A percentile compares a stretch with the other conserved stretches of the same genome.
Conservation (phyloP, 2,888 invertebrate species). For the Leistus spinibarbis region DNA sequence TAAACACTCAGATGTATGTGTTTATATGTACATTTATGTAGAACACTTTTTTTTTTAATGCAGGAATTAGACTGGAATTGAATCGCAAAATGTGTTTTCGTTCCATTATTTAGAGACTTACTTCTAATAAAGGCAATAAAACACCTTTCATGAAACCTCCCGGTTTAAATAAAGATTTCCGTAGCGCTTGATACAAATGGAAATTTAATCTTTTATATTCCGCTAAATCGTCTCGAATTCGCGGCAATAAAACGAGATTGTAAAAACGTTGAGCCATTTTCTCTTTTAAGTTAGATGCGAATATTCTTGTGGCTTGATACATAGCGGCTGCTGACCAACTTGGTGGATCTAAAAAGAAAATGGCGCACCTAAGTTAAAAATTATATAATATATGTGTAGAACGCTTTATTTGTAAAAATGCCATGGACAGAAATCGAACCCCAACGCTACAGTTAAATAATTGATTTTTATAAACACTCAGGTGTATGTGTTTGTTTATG, state of each 20-base stretch:
- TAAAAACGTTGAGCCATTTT: slow-evolving; percentile 96
- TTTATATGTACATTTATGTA: no score
- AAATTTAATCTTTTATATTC: slow-evolving; percentile 96
- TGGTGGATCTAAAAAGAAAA: slow-evolving; percentile 73
- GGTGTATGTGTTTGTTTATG: no score
- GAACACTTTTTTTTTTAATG: no score
- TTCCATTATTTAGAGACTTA: slow-evolving; percentile 51
- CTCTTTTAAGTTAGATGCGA: slow-evolving; percentile 95
- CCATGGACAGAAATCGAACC: no score
- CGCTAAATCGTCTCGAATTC: slow-evolving; percentile 91
- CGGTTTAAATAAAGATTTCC: slow-evolving; percentile 94
- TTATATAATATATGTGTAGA: no score
- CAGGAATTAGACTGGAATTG: background rate
- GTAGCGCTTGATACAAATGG: slow-evolving; percentile 92
- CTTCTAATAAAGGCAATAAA: slow-evolving; percentile 72
- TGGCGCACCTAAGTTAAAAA: no score
- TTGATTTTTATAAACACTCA: no score
- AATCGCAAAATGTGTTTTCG: background rate
- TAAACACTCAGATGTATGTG: no score
- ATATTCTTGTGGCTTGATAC: slow-evolving; percentile 94
- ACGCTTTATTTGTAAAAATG: no score
- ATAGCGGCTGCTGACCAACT: slow-evolving; percentile 97
- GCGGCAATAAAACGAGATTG: slow-evolving; percentile 89
- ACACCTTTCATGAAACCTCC: slow-evolving; percentile 97
- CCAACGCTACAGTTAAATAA: no score